Percentiles rank a stretch among this genome's conserved stretches.
Evolutionary conservation across 2,797 vertebrate genomes (phyloP).

Genomic region (Rachycentron canadum): DNA sequence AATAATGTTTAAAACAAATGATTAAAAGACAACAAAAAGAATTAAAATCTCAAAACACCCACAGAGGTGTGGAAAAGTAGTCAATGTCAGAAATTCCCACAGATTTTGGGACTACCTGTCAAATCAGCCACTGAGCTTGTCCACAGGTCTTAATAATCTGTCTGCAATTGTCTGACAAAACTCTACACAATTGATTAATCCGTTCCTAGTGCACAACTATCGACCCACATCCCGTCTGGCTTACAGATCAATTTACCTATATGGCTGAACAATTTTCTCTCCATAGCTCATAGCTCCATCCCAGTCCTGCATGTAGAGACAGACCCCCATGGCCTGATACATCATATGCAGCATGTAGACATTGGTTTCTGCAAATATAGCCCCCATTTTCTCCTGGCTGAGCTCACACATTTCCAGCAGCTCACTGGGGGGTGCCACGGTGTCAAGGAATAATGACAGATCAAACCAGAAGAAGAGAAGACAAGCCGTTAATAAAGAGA

Average conservation of each 20-base stretch:
- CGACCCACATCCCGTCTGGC: background rate
- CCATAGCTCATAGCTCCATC: slow-evolving; percentile 94
- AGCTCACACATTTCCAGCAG: slow-evolving; percentile 97
- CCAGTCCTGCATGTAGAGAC: slow-evolving; percentile 98
- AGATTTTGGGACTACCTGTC: background rate
- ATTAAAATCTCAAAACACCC: background rate
- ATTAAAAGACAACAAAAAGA: background rate
- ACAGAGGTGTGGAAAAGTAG: background rate
- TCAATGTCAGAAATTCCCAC: background rate
- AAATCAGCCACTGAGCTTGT: background rate
- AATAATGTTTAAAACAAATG: background rate
- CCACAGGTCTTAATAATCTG: background rate
- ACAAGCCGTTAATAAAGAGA: background rate
- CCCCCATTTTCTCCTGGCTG: slow-evolving; percentile 96
- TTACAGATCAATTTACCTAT: slow-evolving; percentile 86
- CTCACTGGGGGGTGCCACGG: slow-evolving; percentile 90
- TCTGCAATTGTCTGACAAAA: background rate
- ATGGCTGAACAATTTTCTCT: slow-evolving; percentile 95
- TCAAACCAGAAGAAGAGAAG: background rate
- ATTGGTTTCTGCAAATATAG: slow-evolving; percentile 94
- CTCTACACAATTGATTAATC: background rate
- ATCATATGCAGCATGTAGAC: slow-evolving; percentile 99
- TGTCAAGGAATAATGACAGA: slow-evolving; percentile 86
- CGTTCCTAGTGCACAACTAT: background rate
- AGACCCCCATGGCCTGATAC: slow-evolving; percentile 99